Base-by-base conservation (phyloP, 2,888 invertebrate genomes). In the Caenorhabditis sp. region DNA sequence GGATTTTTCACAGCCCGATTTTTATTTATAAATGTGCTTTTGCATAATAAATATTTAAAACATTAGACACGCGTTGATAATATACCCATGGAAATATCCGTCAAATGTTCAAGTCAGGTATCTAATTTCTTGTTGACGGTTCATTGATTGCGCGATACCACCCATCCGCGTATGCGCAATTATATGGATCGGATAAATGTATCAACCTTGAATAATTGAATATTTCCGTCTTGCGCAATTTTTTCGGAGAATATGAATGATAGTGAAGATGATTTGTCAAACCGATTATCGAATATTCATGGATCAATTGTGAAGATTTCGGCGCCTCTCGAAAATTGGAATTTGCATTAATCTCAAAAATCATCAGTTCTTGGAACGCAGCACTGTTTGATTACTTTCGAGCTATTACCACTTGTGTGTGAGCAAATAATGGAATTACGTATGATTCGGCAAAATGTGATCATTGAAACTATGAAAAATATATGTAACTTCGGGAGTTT, bases 1-100 rank as follows among this genome's bases (percentile, higher is more conserved):
- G 73, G 68, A 69, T 69, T 69, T 61, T 73, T 73, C 65, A 60
- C 73, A 67, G 38, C 63, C 67, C 73, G 67, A 67, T 71, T 69
- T 62, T 73, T 61, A 73, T 67, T 72, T 72, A 67, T 69, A 65
- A 65, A 66, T 73, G 56, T 54, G 65, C 63, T 66, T 43, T 68
- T 53, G 66, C 59, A 63, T 52, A 69, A 73, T 66, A 50, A 68
- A 56, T 56, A 62, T 72, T 68, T 49, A 36, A 64, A 60, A 57
- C 43, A 43, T 43, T 43, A 43, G 10, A 36, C 36, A n/a, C n/a
- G n/a, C 36, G 10, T 36, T 36, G 36, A 17, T 3, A 43, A 43
- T 43, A 10, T 5, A 10, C 3, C 14, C 14, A 17, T 43, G 10
- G 43, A 43, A 8, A 43, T 43, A 17, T 43, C 14, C 43, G 43